These are phyloP conservation scores for Xestoiulus laeticollis DNA, from an alignment of 2,888 invertebrate species.

Conservation along the genomic window DNA sequence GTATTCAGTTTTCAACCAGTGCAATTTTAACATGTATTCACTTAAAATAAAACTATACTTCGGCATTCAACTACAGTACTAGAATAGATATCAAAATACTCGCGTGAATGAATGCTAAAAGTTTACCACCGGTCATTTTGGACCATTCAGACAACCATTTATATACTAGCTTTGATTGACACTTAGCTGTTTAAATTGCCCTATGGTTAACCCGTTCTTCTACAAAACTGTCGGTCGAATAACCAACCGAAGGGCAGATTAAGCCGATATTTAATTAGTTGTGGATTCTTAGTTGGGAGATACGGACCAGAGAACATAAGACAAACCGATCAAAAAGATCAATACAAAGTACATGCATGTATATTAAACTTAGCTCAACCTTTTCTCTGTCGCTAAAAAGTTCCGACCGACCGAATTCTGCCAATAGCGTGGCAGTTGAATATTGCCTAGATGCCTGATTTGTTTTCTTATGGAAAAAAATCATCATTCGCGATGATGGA, in stretches of 20 bases:
- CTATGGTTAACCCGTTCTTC: neutral
- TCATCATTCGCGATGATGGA: neutral
- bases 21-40: too few relatives aligned
- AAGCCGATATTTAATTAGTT: constrained; percentile 16
- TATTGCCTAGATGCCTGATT: neutral
- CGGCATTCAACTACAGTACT: too few relatives aligned
- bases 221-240: neutral
- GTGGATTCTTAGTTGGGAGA: neutral
- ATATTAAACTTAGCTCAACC: neutral
- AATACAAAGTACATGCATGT: neutral
- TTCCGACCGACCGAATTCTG: neutral
- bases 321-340: neutral
- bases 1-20: too few relatives aligned
- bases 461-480: neutral
- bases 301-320: neutral
- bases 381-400: neutral
- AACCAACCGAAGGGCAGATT: neutral
- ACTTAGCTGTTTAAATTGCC: too few relatives aligned
- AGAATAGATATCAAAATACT: too few relatives aligned
- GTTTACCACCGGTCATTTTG: too few relatives aligned
- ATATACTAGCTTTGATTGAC: too few relatives aligned
- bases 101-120: too few relatives aligned
- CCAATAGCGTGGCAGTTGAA: neutral
- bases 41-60: too few relatives aligned
- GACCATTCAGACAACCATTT: too few relatives aligned